Evolutionary conservation across 2,113 vertebrate genomes (phyloP).

Genomic region (Athene noctua): DNA sequence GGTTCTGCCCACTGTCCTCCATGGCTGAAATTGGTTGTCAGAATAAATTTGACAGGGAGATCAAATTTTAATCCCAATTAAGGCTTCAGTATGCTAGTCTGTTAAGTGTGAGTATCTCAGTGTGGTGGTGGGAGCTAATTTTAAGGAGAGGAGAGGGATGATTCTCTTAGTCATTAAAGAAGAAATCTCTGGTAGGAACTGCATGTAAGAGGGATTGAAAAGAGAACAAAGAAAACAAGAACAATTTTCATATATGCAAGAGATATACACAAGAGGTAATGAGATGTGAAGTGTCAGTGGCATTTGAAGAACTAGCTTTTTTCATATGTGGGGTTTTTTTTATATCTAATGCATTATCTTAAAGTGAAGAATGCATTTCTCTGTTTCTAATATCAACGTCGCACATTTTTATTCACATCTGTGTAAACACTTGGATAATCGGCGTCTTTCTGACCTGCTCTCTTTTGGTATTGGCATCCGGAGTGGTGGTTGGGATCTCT

Average conservation of each 20-base stretch:
- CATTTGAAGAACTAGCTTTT: background rate
- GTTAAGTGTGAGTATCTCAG: background rate
- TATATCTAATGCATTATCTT: background rate
- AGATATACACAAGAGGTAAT: background rate
- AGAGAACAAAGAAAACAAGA: background rate
- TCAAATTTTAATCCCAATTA: background rate
- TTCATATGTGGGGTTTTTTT: background rate
- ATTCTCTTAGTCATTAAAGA: background rate
- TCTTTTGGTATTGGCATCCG: background rate
- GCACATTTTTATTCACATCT: conserved; percentile 38
- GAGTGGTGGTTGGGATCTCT: background rate
- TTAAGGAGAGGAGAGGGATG: background rate
- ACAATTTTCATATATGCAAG: background rate
- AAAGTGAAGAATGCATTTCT: background rate
- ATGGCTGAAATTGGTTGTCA: background rate
- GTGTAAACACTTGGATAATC: conserved; percentile 38
- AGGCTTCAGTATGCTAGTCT: background rate
- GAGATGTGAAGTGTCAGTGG: background rate
- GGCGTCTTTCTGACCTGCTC: background rate
- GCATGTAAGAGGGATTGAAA: background rate
- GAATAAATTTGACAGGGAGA: background rate
- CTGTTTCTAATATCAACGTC: background rate
- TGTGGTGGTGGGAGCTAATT: background rate
- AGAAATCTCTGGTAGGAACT: background rate
- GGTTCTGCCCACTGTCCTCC: background rate